These are phyloP conservation scores for Carassius carassius DNA, from an alignment of 2,113 vertebrate genomes.

Conservation along the genomic window DNA sequence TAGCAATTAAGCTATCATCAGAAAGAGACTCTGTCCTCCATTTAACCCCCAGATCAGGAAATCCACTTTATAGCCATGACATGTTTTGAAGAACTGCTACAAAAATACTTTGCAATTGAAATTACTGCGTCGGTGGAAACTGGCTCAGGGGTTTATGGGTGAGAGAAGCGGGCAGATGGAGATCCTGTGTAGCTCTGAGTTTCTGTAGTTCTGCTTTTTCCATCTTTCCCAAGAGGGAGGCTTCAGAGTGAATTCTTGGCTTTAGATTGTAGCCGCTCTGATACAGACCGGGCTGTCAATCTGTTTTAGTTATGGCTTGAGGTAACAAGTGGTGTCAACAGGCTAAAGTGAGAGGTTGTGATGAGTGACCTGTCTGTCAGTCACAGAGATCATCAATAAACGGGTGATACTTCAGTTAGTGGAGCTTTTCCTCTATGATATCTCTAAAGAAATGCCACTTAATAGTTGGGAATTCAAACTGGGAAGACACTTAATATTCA, in stretches of 20 bases:
- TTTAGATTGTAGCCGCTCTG: neutral
- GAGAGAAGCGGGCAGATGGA: slow-evolving; percentile 48
- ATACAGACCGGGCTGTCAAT: neutral
- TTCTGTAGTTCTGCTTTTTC: slow-evolving; percentile 37
- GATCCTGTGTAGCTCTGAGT: slow-evolving; percentile 33
- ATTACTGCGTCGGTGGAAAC: slow-evolving; percentile 26
- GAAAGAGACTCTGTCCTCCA: slow-evolving; percentile 30
- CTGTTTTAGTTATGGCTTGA: slow-evolving; percentile 10
- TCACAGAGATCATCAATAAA: neutral
- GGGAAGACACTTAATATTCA: neutral
- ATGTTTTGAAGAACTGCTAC: slow-evolving; percentile 22
- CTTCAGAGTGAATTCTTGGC: slow-evolving; percentile 35
- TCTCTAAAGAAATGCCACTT: neutral
- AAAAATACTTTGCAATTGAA: slow-evolving; percentile 32
- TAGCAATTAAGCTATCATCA: slow-evolving; percentile 42
- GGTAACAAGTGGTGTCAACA: slow-evolving; percentile 2
- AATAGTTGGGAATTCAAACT: neutral
- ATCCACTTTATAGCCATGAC: slow-evolving; percentile 35
- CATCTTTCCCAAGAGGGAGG: slow-evolving; percentile 27
- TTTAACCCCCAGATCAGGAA: slow-evolving; percentile 43
- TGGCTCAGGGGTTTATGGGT: slow-evolving; percentile 18
- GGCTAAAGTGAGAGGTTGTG: slow-evolving; percentile 4
- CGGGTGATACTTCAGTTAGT: neutral
- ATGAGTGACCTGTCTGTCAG: slow-evolving; percentile 35
- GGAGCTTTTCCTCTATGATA: neutral